Conservation (phyloP, 2,797 vertebrate genomes). For the Leucoraja ocellata region DNA sequence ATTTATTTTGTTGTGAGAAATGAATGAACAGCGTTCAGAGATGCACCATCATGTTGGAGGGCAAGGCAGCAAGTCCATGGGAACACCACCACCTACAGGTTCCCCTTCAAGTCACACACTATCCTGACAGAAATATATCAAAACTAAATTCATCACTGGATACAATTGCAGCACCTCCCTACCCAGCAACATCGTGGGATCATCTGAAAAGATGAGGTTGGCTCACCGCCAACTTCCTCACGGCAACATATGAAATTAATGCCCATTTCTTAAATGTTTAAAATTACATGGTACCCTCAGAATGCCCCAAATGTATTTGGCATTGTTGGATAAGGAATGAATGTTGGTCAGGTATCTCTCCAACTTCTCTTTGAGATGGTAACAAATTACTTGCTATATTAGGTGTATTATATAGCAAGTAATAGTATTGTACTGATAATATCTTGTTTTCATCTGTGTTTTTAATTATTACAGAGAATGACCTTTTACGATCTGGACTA, state of each 20-base stretch:
- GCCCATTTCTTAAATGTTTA: not conserved
- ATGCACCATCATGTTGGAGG: not conserved
- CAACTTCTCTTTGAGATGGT: not conserved
- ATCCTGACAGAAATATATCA: not conserved
- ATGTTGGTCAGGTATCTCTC: not conserved
- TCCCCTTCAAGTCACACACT: not conserved
- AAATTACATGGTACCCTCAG: not conserved
- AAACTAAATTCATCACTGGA: not conserved
- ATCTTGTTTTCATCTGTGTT: not conserved
- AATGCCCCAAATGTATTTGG: not conserved
- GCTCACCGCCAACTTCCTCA: not conserved
- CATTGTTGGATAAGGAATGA: not conserved
- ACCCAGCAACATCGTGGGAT: not conserved
- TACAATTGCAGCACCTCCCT: not conserved
- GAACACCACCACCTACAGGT: not conserved
- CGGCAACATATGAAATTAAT: not conserved
- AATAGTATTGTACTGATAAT: not conserved
- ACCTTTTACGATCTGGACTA: too few relatives aligned
- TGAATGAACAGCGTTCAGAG: not conserved
- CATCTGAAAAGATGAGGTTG: not conserved
- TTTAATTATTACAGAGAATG: not conserved
- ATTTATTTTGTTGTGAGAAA: not conserved
- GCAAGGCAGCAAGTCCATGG: not conserved
- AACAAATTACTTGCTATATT: not conserved
- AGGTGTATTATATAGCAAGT: not conserved